Evolutionary conservation across 2,113 vertebrate genomes (phyloP), one percentile per base, ranked within the genome.

Genomic region (Nyctereutes procyonoides): DNA sequence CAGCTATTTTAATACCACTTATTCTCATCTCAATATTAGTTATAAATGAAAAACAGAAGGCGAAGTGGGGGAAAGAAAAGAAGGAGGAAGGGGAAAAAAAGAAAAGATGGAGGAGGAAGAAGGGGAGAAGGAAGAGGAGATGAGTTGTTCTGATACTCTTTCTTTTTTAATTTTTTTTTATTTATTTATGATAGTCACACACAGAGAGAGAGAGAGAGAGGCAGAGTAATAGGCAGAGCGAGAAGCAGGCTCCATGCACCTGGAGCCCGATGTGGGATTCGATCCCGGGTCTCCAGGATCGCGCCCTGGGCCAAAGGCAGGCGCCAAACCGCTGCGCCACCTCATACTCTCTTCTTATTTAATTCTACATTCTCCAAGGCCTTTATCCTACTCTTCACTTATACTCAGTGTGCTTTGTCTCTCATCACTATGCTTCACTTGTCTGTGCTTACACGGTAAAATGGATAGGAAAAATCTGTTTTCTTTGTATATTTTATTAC

Each of bases 401-500:
- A 35, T 77, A 55, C 84, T 62, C 11, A 9, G 5, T 60, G 14
- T 63, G 16, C 85, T 73, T 95, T 94, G 55, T 35, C 62, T 94
- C 48, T 35, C 53, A 88, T 69, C 13, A 30, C 53, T 79, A 2
- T n/a, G 19, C 8, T 76, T 13, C 58, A 92, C 74, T 43, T 88
- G 9, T 87, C 17, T 48, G 60, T 89, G 51, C 76, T 76, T 97
- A 6, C 88, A 60, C 84, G 30, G 12, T 93, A 97, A 95, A 98
- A 92, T n/a, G 77, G 97, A 69, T 0, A 81, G 22, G 62, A 91
- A 93, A 96, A 77, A 88, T 90, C 1, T 95, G 62, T 96, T 93
- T 67, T 93, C 56, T 95, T 98, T 93, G 51, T 79, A 86, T 84
- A 79, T 85, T 98, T 95, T 79, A 73, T 97, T 97, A 17, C 76